These are phyloP conservation scores for Acrocephalus scirpaceus DNA, from an alignment of 2,797 vertebrate genomes.

Conservation along the genomic window DNA sequence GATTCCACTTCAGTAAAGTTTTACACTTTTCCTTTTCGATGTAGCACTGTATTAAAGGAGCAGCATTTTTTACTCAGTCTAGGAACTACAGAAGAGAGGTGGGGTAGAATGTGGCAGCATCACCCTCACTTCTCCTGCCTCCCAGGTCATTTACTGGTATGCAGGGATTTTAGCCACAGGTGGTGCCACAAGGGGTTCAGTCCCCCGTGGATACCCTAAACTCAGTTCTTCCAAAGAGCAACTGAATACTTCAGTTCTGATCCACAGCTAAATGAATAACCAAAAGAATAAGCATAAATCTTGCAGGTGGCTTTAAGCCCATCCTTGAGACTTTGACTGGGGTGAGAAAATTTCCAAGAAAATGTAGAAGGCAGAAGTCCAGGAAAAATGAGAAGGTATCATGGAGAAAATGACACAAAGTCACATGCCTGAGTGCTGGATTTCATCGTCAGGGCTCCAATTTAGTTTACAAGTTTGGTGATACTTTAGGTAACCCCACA, in stretches of 20 bases:
- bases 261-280: background rate
- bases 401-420: background rate
- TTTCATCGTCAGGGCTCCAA: background rate
- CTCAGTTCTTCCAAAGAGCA: background rate
- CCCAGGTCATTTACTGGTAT: background rate
- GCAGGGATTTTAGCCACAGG: background rate
- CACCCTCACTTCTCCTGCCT: background rate
- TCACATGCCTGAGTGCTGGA: background rate
- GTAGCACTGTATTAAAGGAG: background rate
- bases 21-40: background rate
- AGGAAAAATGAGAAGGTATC: background rate
- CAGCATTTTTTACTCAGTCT: background rate
- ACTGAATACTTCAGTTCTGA: background rate
- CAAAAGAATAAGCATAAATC: background rate
- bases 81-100: background rate
- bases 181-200: background rate
- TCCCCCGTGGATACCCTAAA: background rate
- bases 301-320: background rate
- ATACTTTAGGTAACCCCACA: background rate
- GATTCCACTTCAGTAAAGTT: background rate
- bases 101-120: background rate
- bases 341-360: background rate
- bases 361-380: background rate
- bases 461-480: background rate
- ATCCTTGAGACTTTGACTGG: background rate